phyloP scores from a whole-genome alignment of 2,113 vertebrate species.

The Misgurnus anguillicaudatus region DNA sequence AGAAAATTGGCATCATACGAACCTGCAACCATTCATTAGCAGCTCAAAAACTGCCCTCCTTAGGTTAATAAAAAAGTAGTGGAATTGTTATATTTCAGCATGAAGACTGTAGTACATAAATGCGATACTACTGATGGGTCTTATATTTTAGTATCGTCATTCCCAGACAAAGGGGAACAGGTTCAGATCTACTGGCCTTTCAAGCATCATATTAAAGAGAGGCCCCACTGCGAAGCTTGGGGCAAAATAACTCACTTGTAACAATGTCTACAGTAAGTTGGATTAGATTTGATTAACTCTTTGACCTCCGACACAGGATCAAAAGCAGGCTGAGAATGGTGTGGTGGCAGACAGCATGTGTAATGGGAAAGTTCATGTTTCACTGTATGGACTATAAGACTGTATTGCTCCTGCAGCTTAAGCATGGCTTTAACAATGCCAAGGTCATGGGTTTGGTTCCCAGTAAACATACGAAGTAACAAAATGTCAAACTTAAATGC shows the following conservation, averaged over 20 bases:
- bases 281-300: slow-evolving; percentile 14
- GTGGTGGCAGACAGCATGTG: neutral
- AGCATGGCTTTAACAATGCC: no score
- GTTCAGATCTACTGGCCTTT: slow-evolving; percentile 15
- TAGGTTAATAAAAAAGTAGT: slow-evolving; percentile 14
- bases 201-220: neutral
- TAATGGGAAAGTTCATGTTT: neutral
- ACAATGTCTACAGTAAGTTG: neutral
- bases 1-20: neutral
- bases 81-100: slow-evolving; percentile 10
- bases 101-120: neutral
- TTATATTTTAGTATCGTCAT: neutral
- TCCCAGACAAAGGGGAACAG: slow-evolving; percentile 15
- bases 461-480: no score
- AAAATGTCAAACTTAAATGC: no score
- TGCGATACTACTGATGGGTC: neutral
- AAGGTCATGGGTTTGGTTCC: no score
- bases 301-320: neutral
- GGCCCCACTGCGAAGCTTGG: neutral
- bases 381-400: neutral
- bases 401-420: no score
- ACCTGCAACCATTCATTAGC: neutral
- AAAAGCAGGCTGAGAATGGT: neutral
- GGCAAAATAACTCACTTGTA: neutral
- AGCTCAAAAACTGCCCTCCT: slow-evolving; percentile 20